Conservation (phyloP, 1,140 invertebrate genomes). For the Hyphantria cunea region DNA sequence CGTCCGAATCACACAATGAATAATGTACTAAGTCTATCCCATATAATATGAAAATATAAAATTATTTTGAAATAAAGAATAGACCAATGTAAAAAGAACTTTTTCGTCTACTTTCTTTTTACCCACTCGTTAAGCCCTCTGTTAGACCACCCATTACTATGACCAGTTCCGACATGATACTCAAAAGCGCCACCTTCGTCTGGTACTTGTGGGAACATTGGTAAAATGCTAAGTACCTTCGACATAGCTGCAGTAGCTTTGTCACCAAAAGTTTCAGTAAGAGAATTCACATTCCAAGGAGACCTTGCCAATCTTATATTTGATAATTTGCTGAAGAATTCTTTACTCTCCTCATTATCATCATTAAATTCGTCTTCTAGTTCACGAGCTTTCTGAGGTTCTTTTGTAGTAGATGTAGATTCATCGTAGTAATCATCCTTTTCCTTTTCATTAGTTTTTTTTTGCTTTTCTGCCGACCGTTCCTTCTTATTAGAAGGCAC, state of each 20-base stretch:
- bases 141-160: not conserved
- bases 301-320: constrained; percentile 47
- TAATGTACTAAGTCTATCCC: too few species aligned
- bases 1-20: too few species aligned
- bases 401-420: constrained; percentile 32
- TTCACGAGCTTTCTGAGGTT: constrained; percentile 20
- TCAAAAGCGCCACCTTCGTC: constrained; percentile 2
- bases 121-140: too few species aligned
- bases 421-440: constrained; percentile 56
- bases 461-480: constrained; percentile 14
- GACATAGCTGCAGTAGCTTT: constrained; percentile 41
- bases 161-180: not conserved
- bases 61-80: too few species aligned
- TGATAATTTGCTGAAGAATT: constrained; percentile 28
- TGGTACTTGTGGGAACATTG: constrained; percentile 54
- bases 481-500: constrained; percentile 21
- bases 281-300: constrained; percentile 41
- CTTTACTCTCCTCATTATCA: constrained; percentile 47
- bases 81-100: too few species aligned
- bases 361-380: constrained; percentile 40
- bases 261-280: constrained; percentile 46
- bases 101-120: too few species aligned
- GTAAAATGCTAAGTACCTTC: constrained; percentile 51
- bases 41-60: too few species aligned
- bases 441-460: constrained; percentile 24